phyloP scores from a whole-genome alignment of 2,113 vertebrate genomes.

The Ciconia boyciana region DNA sequence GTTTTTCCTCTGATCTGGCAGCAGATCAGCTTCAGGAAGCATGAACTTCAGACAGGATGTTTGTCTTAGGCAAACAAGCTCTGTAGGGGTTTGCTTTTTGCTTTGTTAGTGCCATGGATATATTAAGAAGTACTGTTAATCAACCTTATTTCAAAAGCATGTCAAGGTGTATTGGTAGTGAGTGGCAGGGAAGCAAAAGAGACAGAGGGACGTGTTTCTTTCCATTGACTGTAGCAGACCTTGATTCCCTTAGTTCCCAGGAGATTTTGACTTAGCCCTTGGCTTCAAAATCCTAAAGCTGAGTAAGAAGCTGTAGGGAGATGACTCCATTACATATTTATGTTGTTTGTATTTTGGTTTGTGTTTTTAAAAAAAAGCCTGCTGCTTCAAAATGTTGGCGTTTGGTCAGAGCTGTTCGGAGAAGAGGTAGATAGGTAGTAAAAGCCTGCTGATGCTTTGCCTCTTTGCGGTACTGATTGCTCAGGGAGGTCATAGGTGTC shows the following conservation, averaged over 20 bases:
- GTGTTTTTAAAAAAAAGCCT: not conserved
- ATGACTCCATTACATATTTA: not conserved
- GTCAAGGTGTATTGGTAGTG: not conserved
- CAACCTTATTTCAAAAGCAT: not conserved
- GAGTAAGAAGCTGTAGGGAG: not conserved
- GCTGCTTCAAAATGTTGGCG: fast-evolving
- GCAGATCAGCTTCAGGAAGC: not conserved
- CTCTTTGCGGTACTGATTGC: not conserved
- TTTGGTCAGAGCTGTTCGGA: not conserved
- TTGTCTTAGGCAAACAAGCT: not conserved
- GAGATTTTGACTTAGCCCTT: not conserved
- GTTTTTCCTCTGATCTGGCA: not conserved
- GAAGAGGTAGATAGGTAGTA: not conserved
- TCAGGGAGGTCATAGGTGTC: not conserved
- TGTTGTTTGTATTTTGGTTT: not conserved
- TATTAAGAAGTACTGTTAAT: not conserved
- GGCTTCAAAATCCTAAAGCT: not conserved
- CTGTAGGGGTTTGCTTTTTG: not conserved
- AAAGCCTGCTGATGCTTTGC: not conserved
- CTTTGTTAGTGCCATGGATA: not conserved
- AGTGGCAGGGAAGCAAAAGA: not conserved
- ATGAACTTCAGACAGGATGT: not conserved
- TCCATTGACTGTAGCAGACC: not conserved
- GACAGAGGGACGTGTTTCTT: not conserved
- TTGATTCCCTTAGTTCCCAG: not conserved